Percentiles rank a stretch among this genome's conserved stretches.
Conservation (phyloP, 2,888 invertebrate species). For the Vanessa cardui region DNA sequence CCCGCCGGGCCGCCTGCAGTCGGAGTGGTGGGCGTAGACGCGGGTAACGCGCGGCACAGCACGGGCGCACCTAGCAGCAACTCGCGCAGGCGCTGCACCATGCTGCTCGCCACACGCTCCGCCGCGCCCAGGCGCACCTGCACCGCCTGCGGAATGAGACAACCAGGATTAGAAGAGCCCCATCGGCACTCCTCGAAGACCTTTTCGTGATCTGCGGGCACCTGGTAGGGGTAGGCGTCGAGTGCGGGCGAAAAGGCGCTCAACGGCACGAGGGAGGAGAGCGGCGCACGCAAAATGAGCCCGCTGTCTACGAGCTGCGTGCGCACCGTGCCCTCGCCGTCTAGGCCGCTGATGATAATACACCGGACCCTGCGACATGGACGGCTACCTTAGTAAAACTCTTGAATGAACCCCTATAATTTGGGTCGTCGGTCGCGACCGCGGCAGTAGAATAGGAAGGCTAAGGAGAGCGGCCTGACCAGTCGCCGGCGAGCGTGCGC, state of each 20-base stretch:
- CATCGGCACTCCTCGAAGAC: not conserved
- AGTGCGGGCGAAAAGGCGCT: slow-evolving; percentile 79
- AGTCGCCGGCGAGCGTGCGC: slow-evolving; percentile 77
- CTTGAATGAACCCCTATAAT: too few species aligned
- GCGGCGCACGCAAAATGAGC: slow-evolving; percentile 71
- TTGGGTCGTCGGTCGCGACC: too few species aligned
- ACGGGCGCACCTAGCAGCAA: slow-evolving; percentile 80
- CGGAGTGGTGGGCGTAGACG: slow-evolving; percentile 52
- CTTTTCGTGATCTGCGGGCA: slow-evolving; percentile 42
- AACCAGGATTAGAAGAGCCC: not conserved
- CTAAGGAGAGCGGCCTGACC: slow-evolving; percentile 49
- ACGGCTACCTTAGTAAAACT: not conserved
- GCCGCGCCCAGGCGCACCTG: slow-evolving; percentile 83
- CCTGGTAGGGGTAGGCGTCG: slow-evolving; percentile 82
- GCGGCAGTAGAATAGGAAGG: not conserved
- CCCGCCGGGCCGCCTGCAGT: slow-evolving; percentile 40
- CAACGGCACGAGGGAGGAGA: slow-evolving; percentile 74
- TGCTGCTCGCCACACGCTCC: slow-evolving; percentile 73
- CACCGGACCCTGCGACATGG: slow-evolving; percentile 66
- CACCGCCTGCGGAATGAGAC: slow-evolving; percentile 68
- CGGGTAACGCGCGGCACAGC: slow-evolving; percentile 67
- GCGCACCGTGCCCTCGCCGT: slow-evolving; percentile 75
- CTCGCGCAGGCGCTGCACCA: slow-evolving; percentile 83
- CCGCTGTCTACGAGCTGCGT: slow-evolving; percentile 78
- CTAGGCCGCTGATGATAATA: slow-evolving; percentile 71